Conservation (phyloP, 2,888 invertebrate species). For the Dioctria linearis region DNA sequence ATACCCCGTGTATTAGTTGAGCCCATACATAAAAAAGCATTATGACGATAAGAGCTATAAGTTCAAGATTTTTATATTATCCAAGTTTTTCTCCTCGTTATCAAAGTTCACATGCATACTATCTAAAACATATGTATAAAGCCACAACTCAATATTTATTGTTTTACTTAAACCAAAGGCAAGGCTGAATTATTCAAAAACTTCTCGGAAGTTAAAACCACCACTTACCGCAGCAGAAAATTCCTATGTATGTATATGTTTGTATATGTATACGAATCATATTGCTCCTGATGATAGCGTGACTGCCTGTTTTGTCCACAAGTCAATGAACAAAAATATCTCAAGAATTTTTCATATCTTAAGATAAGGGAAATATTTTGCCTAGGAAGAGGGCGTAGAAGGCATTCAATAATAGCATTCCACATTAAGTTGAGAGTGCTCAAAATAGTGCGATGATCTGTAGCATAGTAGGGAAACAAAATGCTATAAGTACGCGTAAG, state of each 20-base stretch:
- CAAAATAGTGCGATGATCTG: slow-evolving; percentile 31
- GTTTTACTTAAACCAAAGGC: too few species aligned
- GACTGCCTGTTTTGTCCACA: slow-evolving; percentile 12
- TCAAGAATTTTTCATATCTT: slow-evolving; percentile 42
- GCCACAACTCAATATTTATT: too few species aligned
- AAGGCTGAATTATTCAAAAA: too few species aligned
- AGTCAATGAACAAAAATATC: slow-evolving; percentile 39
- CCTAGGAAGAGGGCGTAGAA: slow-evolving; percentile 21
- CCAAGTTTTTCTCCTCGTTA: too few species aligned
- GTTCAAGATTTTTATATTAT: too few species aligned
- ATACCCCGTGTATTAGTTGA: too few species aligned
- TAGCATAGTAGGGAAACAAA: not conserved
- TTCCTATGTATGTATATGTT: not conserved
- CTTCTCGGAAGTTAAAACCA: not conserved
- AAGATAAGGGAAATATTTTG: slow-evolving; percentile 41
- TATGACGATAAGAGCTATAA: too few species aligned
- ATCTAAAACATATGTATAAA: too few species aligned
- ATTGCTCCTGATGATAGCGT: slow-evolving; percentile 1
- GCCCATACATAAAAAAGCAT: too few species aligned
- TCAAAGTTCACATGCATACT: too few species aligned
- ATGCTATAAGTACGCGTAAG: slow-evolving; percentile 15
- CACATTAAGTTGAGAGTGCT: slow-evolving; percentile 39
- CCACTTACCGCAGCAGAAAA: not conserved
- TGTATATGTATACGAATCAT: not conserved
- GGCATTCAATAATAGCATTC: slow-evolving; percentile 42